phyloP scores from a whole-genome alignment of 1,140 invertebrate genomes.

The Spodoptera litura region DNA sequence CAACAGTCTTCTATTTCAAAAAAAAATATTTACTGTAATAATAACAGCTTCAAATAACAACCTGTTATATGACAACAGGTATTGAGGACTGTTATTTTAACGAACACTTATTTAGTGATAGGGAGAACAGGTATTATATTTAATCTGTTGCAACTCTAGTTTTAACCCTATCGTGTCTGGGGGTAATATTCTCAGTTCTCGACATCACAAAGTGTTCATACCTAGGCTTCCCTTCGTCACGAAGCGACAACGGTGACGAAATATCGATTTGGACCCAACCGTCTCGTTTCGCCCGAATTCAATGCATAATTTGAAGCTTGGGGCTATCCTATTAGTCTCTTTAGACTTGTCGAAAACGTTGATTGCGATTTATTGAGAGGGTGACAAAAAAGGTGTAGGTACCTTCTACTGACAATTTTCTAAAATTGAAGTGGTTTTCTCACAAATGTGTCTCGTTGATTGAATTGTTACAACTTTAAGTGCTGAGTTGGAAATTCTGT shows the following conservation, averaged over 20 bases:
- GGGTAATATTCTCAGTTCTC: slow-evolving; percentile 24
- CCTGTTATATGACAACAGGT: too few relatives aligned
- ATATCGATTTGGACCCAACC: slow-evolving; percentile 49
- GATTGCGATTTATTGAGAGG: slow-evolving; percentile 11
- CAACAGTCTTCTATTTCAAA: too few relatives aligned
- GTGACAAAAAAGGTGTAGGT: neutral
- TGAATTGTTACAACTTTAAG: neutral
- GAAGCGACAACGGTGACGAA: slow-evolving; percentile 33
- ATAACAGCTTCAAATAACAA: too few relatives aligned
- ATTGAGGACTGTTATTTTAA: too few relatives aligned
- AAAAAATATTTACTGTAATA: too few relatives aligned
- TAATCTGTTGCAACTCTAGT: too few relatives aligned
- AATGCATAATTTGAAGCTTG: slow-evolving; percentile 40
- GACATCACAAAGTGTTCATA: slow-evolving; percentile 19
- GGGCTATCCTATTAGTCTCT: slow-evolving; percentile 3
- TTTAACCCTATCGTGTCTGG: slow-evolving; percentile 19
- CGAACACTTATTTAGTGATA: too few relatives aligned
- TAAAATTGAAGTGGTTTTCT: too few relatives aligned
- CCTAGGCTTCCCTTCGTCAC: slow-evolving; percentile 32
- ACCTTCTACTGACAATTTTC: too few relatives aligned
- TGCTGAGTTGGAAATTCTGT: neutral
- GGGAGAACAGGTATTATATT: too few relatives aligned
- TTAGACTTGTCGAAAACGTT: neutral
- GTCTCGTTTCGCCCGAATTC: neutral
- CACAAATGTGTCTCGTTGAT: too few relatives aligned